A percentile compares a stretch with the other conserved stretches of the same genome.
phyloP scores from a whole-genome alignment of 2,113 vertebrate genomes.

The Upupa epops region DNA sequence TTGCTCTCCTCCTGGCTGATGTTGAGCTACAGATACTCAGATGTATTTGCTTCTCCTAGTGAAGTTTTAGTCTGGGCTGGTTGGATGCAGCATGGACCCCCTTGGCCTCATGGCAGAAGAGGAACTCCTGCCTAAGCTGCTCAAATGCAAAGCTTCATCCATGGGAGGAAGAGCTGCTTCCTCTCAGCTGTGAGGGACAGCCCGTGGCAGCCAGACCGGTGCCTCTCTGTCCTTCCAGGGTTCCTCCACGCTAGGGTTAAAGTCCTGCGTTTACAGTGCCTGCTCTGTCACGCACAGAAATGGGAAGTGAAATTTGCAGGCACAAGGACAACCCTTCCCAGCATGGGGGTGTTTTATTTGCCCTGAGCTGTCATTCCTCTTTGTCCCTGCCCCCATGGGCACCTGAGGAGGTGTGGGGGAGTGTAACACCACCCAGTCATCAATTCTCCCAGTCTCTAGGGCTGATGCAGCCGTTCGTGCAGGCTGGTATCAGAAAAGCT shows the following conservation, averaged over 20 bases:
- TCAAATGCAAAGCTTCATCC: background rate
- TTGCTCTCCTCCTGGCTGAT: background rate
- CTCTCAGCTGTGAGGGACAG: background rate
- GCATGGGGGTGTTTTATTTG: background rate
- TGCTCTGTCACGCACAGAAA: background rate
- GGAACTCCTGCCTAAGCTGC: background rate
- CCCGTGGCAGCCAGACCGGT: background rate
- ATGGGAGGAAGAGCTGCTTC: background rate
- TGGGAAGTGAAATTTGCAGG: rapidly evolving
- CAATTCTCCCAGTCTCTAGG: background rate
- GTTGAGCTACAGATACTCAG: background rate
- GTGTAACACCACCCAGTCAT: rapidly evolving
- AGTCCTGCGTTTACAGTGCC: background rate
- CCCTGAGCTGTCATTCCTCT: background rate
- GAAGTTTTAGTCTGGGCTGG: background rate
- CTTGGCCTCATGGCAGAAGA: rapidly evolving
- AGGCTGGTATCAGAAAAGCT: background rate
- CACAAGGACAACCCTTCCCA: background rate
- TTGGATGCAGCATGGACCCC: background rate
- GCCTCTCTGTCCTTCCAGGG: background rate
- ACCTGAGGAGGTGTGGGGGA: background rate
- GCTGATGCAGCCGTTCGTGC: background rate
- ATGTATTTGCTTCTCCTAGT: background rate
- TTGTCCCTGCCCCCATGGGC: background rate
- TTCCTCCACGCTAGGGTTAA: background rate